phyloP scores from a whole-genome alignment of 2,113 vertebrate species.

The Python bivittatus region DNA sequence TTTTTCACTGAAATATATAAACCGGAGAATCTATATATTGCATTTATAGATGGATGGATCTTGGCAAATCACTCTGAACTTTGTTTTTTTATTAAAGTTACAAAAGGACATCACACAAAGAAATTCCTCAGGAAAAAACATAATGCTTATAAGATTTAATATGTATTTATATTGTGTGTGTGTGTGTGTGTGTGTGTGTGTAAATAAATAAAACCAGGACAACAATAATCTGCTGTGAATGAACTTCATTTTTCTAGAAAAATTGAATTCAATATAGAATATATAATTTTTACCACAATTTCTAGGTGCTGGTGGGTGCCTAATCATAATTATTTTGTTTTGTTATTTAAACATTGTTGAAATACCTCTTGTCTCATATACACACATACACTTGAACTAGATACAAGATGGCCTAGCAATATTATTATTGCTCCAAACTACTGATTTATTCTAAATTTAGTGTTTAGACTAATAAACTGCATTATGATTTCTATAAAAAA shows the following conservation, averaged over 20 bases:
- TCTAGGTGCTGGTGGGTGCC: background rate
- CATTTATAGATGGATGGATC: background rate
- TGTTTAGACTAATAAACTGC: background rate
- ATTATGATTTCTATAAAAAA: background rate
- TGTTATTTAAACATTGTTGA: background rate
- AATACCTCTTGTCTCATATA: background rate
- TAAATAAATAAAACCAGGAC: background rate
- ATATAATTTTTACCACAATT: background rate
- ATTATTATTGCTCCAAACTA: background rate
- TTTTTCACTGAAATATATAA: background rate
- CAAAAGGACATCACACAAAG: background rate
- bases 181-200: background rate
- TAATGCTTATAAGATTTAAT: background rate
- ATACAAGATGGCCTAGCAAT: background rate
- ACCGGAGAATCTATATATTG: background rate
- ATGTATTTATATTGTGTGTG: no score
- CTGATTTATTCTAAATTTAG: background rate
- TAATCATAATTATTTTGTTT: background rate
- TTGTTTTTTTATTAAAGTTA: background rate
- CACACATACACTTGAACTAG: background rate
- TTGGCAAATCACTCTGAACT: background rate
- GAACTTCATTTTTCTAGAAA: background rate
- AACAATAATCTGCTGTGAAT: background rate
- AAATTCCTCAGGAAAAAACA: background rate
- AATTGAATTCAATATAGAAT: background rate